Conservation (phyloP, 1,140 invertebrate genomes). For the Anthonomus grandis region DNA sequence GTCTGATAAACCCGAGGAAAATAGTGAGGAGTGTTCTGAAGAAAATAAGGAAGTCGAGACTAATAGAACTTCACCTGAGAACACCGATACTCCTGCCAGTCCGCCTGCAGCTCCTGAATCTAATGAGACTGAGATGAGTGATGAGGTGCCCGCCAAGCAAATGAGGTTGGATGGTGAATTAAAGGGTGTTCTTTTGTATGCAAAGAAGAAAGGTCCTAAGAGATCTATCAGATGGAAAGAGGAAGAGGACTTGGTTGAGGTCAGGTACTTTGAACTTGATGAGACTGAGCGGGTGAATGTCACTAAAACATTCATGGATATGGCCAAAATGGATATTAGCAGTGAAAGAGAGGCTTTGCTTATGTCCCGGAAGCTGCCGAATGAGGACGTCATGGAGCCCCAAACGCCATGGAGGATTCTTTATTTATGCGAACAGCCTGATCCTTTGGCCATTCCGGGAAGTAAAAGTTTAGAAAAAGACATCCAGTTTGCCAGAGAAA, state of each 20-base stretch:
- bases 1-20: conserved; percentile 60
- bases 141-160: conserved; percentile 8
- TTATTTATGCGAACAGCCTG: conserved; percentile 64
- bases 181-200: conserved; percentile 41
- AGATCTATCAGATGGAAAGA: conserved; percentile 81
- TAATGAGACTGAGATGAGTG: conserved; percentile 8
- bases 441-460: conserved; percentile 64
- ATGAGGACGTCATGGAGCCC: conserved; percentile 76
- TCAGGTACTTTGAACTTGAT: conserved; percentile 88
- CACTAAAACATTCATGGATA: conserved; percentile 86
- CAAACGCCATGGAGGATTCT: conserved; percentile 68
- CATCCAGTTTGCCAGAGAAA: conserved; percentile 81
- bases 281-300: conserved; percentile 94
- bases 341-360: conserved; percentile 76
- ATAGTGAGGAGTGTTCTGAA: conserved; percentile 48
- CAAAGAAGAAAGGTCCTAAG: conserved; percentile 66
- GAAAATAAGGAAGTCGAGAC: conserved; percentile 50
- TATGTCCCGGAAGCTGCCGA: conserved; percentile 69
- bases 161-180: conserved; percentile 23
- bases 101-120: conserved; percentile 30
- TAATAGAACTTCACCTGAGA: conserved; percentile 38
- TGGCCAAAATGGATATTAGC: conserved; percentile 85
- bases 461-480: conserved; percentile 82
- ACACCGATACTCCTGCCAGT: conserved; percentile 26
- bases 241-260: conserved; percentile 73